Evolutionary conservation across 2,888 invertebrate species (phyloP).

Genomic region (Dermolepida albohirtum): DNA sequence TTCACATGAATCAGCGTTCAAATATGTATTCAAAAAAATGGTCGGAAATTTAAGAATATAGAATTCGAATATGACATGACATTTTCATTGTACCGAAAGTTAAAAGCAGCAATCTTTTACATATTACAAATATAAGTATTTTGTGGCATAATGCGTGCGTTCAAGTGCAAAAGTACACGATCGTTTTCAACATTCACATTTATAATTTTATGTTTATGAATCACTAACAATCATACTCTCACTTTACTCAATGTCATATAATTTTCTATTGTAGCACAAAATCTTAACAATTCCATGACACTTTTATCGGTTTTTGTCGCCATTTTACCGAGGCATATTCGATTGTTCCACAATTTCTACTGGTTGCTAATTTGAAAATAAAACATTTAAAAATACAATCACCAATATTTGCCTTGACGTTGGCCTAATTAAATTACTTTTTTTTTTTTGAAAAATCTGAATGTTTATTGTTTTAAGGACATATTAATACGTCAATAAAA

Average conservation of each 20-base stretch:
- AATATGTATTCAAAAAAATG: too few relatives aligned
- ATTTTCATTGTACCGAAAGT: too few relatives aligned
- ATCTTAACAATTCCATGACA: conserved; percentile 1
- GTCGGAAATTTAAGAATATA: too few relatives aligned
- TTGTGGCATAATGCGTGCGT: not conserved
- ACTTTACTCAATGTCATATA: conserved; percentile 27
- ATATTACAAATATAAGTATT: conserved; percentile 7
- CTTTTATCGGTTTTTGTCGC: not conserved
- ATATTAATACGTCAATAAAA: conserved; percentile 36
- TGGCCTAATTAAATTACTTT: conserved; percentile 25
- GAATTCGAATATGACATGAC: too few relatives aligned
- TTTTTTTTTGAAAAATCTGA: conserved; percentile 16
- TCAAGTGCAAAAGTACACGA: not conserved
- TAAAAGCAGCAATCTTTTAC: too few relatives aligned
- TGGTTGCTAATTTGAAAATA: not conserved
- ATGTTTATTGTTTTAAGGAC: conserved; percentile 9
- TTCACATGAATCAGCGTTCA: too few relatives aligned
- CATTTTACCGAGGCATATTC: conserved; percentile 1
- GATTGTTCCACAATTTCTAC: not conserved
- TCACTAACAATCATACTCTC: conserved; percentile 22
- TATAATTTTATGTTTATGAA: conserved; percentile 21
- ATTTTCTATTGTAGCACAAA: conserved; percentile 6
- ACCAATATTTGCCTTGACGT: conserved; percentile 25
- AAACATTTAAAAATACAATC: conserved; percentile 7
- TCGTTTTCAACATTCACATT: conserved; percentile 19